Base-by-base conservation (phyloP, 2,888 invertebrate genomes). In the Pantelozetes paolii region DNA sequence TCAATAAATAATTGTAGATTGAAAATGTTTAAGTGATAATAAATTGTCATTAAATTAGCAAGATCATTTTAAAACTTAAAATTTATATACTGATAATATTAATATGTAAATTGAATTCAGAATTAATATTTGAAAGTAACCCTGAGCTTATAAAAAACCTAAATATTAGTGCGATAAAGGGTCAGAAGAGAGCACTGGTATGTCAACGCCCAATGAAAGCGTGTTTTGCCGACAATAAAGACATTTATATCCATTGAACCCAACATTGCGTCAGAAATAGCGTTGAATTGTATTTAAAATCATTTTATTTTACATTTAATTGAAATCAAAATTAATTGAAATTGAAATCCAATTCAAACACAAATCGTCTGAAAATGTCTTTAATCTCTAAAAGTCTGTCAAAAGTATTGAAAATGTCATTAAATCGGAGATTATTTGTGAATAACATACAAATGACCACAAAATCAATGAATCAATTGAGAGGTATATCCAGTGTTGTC, bases 401-500 rank as follows among this genome's bases (percentile, higher is more conserved):
- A 1, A 57, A 57, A 28, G 15, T 57, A 28, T 30, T 57, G 57
- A 26, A 28, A 57, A 15, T 57, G 1, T 15, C 28, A 13, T 57
- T 57, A 28, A 57, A 57, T 18, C 26, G 28, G 15, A 57, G 57
- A 57, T 57, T 57, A 9, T 28, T 57, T 57, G 57, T 18, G 15
- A 57, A 57, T 28, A 23, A 15, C 2, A 28, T 57, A 11, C 28
- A 57, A 57, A 57, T 28, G 28, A 57, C 57, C 28, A 30, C 28
- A 15, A 57, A 28, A 57, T 57, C 57, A 57, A 13, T 57, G 57
- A 28, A 57, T 57, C 57, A 26, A 28, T 15, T 57, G 15, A 57
- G 57, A 57, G 57, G 57, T 15, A 9, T 57, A 13, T 57, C 57
- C 11, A 28, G 15, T 23, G 57, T 28, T 57, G 57, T 57, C 28